A percentile compares a stretch with the other conserved stretches of the same genome.
Conservation (phyloP, 2,797 vertebrate species). For the Fistularia tabacaria region DNA sequence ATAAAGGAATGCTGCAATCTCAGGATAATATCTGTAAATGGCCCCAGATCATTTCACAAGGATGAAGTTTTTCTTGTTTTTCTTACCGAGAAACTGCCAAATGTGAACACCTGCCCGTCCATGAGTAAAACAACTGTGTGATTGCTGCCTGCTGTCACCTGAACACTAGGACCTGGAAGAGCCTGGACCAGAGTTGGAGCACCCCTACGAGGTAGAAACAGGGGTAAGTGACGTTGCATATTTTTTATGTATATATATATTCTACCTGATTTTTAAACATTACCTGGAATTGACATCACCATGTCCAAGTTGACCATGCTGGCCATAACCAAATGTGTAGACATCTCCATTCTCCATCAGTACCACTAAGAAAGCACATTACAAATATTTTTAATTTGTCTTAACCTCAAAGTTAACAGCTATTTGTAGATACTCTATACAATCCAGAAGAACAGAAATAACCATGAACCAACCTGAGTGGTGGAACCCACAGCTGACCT, state of each 20-base stretch:
- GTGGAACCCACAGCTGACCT: conserved; percentile 99
- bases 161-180: conserved; percentile 88
- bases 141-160: conserved; percentile 97
- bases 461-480: conserved; percentile 84
- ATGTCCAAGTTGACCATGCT: conserved; percentile 96
- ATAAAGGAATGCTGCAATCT: background rate
- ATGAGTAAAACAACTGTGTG: conserved; percentile 95
- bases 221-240: background rate
- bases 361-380: conserved; percentile 77
- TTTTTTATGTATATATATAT: background rate
- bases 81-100: conserved; percentile 98
- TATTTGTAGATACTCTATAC: background rate
- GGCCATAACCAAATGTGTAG: conserved; percentile 97
- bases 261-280: conserved; percentile 1
- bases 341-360: conserved; percentile 99
- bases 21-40: too few species aligned
- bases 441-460: background rate
- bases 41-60: too few species aligned
- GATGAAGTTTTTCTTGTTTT: conserved; percentile 47
- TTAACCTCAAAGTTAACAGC: background rate
- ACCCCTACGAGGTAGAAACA: conserved; percentile 75
- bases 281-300: conserved; percentile 98
- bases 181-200: conserved; percentile 95
- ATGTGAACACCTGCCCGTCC: conserved; percentile 98
- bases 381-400: too few species aligned